Evolutionary conservation across 2,888 invertebrate species (phyloP).

Genomic region (Gymnosoma rotundatum): DNA sequence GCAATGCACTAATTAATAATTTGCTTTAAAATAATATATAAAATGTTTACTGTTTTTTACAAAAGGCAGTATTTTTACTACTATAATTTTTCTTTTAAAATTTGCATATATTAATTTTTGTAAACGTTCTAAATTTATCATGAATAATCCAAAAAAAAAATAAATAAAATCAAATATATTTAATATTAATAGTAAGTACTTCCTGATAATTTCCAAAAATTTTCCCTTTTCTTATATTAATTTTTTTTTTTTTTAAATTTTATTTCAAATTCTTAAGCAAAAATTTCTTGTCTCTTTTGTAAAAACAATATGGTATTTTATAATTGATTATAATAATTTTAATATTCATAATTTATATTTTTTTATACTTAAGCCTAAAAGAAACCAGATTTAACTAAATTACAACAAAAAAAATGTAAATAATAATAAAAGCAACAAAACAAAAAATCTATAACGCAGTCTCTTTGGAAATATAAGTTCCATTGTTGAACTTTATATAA

Average conservation of each 20-base stretch:
- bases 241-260: not conserved
- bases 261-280: not conserved
- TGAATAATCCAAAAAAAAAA: no score
- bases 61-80: conserved; percentile 21
- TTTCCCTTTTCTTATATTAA: no score
- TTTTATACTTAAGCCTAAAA: conserved; percentile 14
- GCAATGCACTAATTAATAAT: no score
- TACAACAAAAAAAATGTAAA: conserved; percentile 31
- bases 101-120: no score
- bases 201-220: no score
- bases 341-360: not conserved
- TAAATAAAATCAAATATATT: no score
- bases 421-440: conserved; percentile 16
- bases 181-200: no score
- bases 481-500: conserved; percentile 4
- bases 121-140: no score
- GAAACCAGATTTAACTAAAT: conserved; percentile 44
- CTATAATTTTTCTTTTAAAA: not conserved
- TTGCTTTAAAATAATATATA: not conserved
- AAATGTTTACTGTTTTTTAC: not conserved
- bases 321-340: not conserved
- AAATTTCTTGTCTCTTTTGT: not conserved
- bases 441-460: conserved; percentile 63
- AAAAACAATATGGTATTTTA: not conserved
- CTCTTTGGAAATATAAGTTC: conserved; percentile 70